Evolutionary conservation across 2,888 invertebrate genomes (phyloP), one percentile per base, ranked within the genome.

Genomic region (Aromia moschata): DNA sequence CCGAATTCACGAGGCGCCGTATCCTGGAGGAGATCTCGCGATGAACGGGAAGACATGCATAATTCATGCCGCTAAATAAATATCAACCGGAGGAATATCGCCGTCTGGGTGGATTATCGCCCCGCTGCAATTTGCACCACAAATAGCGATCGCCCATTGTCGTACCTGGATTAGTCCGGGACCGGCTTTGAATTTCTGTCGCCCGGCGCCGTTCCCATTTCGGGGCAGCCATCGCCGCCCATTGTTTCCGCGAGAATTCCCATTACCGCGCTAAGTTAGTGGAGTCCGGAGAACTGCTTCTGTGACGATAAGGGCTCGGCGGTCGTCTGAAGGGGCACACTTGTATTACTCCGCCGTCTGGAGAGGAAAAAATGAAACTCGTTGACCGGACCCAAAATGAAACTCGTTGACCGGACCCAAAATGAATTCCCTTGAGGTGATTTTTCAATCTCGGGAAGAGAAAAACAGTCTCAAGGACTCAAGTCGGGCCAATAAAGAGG

Each of bases 61-160:
- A 74, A 78, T 77, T 77, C 77, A 78, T 77, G 70, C 65, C 62
- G 74, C 73, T 77, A 75, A 78, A 77, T 75, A 77, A 78, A 78
- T 77, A 77, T 73, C 71, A 72, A 71, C 73, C 64, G 70, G 72
- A 74, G 74, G 72, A 73, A 77, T 76, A 77, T 75, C 74, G 73
- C 74, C 73, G 73, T 75, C 72, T 68, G 66, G 67, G 70, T 70
- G 65, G 70, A 71, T 71, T 72, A 71, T 70, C n/a, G 62, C 69
- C 63, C 56, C 66, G 53, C n/a, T 66, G 67, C 62, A 70, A 70
- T 70, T 72, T 69, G 64, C 64, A 57, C 63, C 56, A 62, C 60
- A 57, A 58, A 58, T 64, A 61, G 67, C 65, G 54, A 56, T 43
- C 47, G 37, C 43, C 52, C 56, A 67, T 67, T 70, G 69, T 69